Evolutionary conservation across 1,140 invertebrate species (phyloP).

Genomic region (Pteromalus puparum): DNA sequence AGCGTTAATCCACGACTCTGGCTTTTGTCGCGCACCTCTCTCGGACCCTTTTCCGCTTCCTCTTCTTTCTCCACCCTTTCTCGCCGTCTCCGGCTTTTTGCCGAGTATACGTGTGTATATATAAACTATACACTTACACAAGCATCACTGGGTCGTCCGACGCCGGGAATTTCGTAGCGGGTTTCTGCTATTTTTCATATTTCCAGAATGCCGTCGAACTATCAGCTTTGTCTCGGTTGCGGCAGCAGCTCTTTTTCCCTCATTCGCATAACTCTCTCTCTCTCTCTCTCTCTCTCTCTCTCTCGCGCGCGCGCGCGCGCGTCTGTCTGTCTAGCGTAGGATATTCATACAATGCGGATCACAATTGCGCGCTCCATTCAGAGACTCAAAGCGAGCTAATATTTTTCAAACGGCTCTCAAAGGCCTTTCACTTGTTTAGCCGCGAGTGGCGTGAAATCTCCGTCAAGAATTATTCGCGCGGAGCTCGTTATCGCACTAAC

Average conservation of each 20-base stretch:
- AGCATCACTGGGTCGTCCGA: neutral
- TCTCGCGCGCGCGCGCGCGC: too few relatives aligned
- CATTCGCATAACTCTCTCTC: too few relatives aligned
- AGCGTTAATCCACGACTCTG: conserved; percentile 62
- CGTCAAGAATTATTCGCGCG: neutral
- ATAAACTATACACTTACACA: neutral
- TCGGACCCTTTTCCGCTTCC: conserved; percentile 49
- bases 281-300: too few relatives aligned
- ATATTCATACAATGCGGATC: neutral
- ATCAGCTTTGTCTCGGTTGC: neutral
- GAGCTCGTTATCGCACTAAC: too few relatives aligned
- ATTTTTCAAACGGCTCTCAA: neutral
- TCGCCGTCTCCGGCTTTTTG: neutral
- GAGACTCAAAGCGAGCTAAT: neutral
- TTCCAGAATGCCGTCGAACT: neutral
- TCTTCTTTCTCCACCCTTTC: conserved; percentile 30
- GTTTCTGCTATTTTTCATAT: neutral
- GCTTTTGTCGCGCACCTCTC: conserved; percentile 54
- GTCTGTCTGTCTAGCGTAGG: conserved; percentile 2
- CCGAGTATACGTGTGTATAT: too few relatives aligned
- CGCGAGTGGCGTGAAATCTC: neutral
- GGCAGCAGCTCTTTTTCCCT: conserved; percentile 25
- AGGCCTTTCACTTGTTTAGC: neutral
- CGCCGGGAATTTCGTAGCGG: neutral
- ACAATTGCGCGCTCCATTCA: neutral